A percentile compares a stretch with the other conserved stretches of the same genome.
phyloP scores from a whole-genome alignment of 1,140 invertebrate species.

The Cyclargus thomasi region DNA sequence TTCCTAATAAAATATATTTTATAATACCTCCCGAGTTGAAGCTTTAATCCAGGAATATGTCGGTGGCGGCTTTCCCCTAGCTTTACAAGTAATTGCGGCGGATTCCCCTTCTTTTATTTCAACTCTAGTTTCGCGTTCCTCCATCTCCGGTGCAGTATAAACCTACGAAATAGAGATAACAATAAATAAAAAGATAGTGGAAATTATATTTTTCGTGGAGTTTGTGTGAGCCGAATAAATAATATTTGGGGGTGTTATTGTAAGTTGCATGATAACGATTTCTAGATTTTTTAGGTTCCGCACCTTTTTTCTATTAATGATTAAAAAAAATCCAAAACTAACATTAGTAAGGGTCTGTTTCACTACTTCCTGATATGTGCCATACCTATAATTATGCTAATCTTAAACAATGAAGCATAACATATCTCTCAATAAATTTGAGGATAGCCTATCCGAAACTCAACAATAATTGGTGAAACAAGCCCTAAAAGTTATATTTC shows the following conservation, averaged over 20 bases:
- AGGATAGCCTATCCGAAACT: no score
- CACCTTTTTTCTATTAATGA: no score
- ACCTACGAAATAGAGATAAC: conserved; percentile 69
- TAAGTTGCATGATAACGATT: not conserved
- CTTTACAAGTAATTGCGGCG: conserved; percentile 83
- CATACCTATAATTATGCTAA: no score
- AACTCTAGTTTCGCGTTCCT: conserved; percentile 74
- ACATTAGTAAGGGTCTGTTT: no score
- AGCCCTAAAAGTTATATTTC: no score
- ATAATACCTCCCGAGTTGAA: conserved; percentile 73
- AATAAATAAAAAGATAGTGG: conserved; percentile 1
- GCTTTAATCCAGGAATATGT: conserved; percentile 87
- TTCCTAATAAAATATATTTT: conserved; percentile 16
- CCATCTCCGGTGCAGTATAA: conserved; percentile 84
- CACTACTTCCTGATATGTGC: no score
- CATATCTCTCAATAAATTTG: no score
- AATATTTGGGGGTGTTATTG: not conserved
- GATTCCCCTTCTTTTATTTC: conserved; percentile 87
- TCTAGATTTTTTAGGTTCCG: no score
- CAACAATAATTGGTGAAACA: no score
- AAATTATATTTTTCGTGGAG: not conserved
- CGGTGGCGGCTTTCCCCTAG: conserved; percentile 88
- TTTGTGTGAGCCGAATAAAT: conserved; percentile 1
- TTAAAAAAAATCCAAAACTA: no score
- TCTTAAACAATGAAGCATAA: no score